phyloP scores from a whole-genome alignment of 2,888 invertebrate species.

The Isotomurus palustris region DNA sequence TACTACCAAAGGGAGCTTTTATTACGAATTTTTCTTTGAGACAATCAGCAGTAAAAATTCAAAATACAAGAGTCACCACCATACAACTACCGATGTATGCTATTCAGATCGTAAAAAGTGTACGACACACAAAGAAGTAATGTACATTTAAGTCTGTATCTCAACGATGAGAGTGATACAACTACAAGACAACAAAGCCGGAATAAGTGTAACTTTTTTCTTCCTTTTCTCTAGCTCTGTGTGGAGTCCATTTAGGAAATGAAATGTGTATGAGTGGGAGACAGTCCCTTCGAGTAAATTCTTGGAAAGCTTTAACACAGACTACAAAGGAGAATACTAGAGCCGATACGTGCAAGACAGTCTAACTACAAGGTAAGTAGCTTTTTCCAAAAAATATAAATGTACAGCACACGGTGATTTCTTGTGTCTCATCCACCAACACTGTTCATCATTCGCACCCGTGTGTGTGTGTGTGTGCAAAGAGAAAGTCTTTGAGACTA shows the following conservation, averaged over 20 bases:
- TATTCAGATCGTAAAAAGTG: background rate
- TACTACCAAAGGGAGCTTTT: background rate
- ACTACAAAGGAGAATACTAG: too few species aligned
- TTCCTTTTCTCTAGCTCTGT: background rate
- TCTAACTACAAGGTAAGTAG: too few species aligned
- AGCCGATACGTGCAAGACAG: too few species aligned
- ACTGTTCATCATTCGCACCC: background rate
- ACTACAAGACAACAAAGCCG: too few species aligned
- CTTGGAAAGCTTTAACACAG: too few species aligned
- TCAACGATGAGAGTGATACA: too few species aligned
- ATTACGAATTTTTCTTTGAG: background rate
- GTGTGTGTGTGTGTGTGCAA: too few species aligned
- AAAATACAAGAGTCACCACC: background rate
- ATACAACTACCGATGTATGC: background rate
- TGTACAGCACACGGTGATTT: conserved; percentile 3
- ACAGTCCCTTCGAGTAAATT: too few species aligned
- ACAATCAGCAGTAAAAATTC: conserved; percentile 4
- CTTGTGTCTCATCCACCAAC: conserved; percentile 6
- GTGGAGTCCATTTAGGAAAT: conserved; percentile 10
- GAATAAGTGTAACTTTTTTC: too few species aligned
- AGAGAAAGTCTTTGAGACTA: background rate
- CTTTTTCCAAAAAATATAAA: too few species aligned
- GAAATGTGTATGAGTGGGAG: background rate
- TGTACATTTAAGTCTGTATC: background rate
- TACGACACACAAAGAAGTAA: background rate